These are phyloP conservation scores for Pomatorhinus ruficollis DNA, from an alignment of 2,113 vertebrate species.

Conservation along the genomic window DNA sequence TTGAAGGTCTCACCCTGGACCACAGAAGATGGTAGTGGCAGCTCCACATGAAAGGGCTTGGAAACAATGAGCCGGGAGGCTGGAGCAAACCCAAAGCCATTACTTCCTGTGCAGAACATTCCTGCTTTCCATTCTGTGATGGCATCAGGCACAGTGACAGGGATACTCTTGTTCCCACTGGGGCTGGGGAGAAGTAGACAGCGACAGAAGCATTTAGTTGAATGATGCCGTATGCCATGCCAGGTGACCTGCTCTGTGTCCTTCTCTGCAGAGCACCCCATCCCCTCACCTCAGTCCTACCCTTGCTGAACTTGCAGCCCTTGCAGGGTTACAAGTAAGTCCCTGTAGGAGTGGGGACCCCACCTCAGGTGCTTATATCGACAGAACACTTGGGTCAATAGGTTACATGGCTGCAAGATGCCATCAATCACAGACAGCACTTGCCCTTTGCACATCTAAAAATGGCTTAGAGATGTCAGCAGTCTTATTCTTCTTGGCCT, in stretches of 20 bases:
- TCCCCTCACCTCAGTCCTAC: neutral
- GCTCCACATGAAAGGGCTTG: conserved; percentile 85
- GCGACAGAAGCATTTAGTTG: neutral
- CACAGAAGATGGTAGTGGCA: conserved; percentile 83
- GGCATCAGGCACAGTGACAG: conserved; percentile 78
- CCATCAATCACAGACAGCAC: neutral
- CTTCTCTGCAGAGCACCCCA: neutral
- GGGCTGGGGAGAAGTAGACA: conserved; percentile 24
- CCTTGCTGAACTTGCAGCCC: neutral
- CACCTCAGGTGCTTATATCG: neutral
- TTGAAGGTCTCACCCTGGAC: conserved; percentile 82
- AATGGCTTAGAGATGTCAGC: neutral
- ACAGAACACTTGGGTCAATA: neutral
- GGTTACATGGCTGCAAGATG: neutral
- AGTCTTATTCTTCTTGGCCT: neutral
- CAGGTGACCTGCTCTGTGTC: neutral
- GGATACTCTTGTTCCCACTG: conserved; percentile 35
- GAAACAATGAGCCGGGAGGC: conserved; percentile 73
- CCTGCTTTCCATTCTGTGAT: conserved; percentile 86
- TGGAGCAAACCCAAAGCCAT: conserved; percentile 83
- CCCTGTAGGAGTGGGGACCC: neutral
- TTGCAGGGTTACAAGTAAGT: neutral
- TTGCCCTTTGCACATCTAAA: neutral
- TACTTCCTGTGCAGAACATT: conserved; percentile 81
- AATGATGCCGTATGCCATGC: rapidly evolving